A percentile compares a stretch with the other conserved stretches of the same genome.
Conservation (phyloP, 2,888 invertebrate genomes). For the Eudemis profundana region DNA sequence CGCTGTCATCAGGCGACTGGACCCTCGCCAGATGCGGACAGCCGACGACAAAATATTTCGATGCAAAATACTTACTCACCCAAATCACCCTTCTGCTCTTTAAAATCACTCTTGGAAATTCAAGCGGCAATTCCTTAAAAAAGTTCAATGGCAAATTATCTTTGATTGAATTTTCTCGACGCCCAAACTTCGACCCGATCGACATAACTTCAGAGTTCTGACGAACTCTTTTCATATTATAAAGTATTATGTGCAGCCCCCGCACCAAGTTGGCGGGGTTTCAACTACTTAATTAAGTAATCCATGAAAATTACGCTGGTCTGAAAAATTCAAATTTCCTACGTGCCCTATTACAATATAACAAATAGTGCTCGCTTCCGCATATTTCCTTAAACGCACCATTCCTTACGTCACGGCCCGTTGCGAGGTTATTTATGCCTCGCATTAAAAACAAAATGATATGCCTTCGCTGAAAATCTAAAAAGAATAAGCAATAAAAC, state of each 20-base stretch:
- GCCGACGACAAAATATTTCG: slow-evolving; percentile 81
- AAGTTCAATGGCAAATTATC: slow-evolving; percentile 54
- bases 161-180: slow-evolving; percentile 53
- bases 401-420: slow-evolving; percentile 79
- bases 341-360: slow-evolving; percentile 52
- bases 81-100: slow-evolving; percentile 77
- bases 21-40: slow-evolving; percentile 81
- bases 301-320: slow-evolving; percentile 41
- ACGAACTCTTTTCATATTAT: slow-evolving; percentile 34
- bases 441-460: slow-evolving; percentile 85
- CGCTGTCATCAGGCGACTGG: slow-evolving; percentile 84
- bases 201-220: slow-evolving; percentile 37
- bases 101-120: slow-evolving; percentile 79
- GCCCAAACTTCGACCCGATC: slow-evolving; percentile 41
- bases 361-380: slow-evolving; percentile 74
- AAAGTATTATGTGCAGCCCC: slow-evolving; percentile 27
- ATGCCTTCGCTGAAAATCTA: slow-evolving; percentile 85
- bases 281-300: slow-evolving; percentile 56
- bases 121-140: slow-evolving; percentile 68
- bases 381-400: slow-evolving; percentile 76
- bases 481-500: slow-evolving; percentile 86
- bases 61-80: slow-evolving; percentile 80
- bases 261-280: slow-evolving; percentile 45
- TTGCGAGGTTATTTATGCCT: slow-evolving; percentile 79
- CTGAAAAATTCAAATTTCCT: slow-evolving; percentile 49